phyloP scores from a whole-genome alignment of 2,113 vertebrate species.

The Vulpes ferrilata region DNA sequence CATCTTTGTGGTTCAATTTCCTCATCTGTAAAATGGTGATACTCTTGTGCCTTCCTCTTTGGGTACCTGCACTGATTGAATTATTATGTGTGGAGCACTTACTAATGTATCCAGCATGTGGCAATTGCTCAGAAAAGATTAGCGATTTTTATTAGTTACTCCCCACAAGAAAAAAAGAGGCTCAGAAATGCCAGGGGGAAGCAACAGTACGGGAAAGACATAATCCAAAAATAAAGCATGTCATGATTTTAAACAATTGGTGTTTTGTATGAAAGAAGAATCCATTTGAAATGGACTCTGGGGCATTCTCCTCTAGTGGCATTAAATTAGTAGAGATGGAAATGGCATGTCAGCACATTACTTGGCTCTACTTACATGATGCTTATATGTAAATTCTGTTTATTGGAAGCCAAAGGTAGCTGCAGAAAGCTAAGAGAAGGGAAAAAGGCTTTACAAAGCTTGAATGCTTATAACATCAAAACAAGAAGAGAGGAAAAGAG shows the following conservation, averaged over 20 bases:
- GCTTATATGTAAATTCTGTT: neutral
- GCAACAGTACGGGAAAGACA: neutral
- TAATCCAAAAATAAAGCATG: neutral
- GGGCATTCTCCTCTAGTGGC: neutral
- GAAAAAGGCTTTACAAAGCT: neutral
- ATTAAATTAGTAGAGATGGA: neutral
- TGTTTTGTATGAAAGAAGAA: neutral
- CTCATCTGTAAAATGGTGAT: neutral
- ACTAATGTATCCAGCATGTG: neutral
- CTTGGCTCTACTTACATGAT: neutral
- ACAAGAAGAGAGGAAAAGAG: neutral
- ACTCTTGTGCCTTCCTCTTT: neutral
- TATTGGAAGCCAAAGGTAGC: neutral
- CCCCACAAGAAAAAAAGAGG: neutral
- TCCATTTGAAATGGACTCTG: neutral
- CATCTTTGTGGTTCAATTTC: neutral
- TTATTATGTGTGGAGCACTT: neutral
- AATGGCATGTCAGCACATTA: neutral
- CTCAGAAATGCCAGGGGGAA: neutral
- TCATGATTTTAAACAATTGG: neutral
- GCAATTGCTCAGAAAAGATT: neutral
- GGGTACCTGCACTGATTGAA: neutral
- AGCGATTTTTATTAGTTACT: neutral
- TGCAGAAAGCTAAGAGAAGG: neutral
- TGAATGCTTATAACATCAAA: neutral